These are phyloP conservation scores for Ferdinandea cuprea DNA, from an alignment of 2,888 invertebrate genomes.

Conservation along the genomic window DNA sequence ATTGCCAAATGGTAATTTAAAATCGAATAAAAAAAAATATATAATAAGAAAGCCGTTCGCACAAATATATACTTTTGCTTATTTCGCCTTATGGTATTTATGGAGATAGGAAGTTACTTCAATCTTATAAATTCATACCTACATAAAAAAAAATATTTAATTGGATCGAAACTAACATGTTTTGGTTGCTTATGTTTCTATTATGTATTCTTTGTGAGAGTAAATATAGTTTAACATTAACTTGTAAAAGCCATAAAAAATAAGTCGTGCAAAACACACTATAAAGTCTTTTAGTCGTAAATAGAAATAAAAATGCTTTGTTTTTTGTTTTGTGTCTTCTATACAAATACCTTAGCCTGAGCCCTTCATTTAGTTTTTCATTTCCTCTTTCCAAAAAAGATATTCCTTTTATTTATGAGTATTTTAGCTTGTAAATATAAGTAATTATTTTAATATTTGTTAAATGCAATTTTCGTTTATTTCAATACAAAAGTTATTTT, in stretches of 20 bases:
- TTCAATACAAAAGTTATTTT: conserved; percentile 3
- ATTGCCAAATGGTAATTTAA: conserved; percentile 12
- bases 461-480: conserved; percentile 65
- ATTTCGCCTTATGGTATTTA: conserved; percentile 26
- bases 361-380: conserved; percentile 19
- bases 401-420: conserved; percentile 3
- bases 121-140: background rate
- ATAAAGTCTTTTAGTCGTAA: conserved; percentile 17
- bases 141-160: background rate
- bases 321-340: conserved; percentile 25
- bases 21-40: background rate
- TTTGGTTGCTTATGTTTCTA: conserved; percentile 5
- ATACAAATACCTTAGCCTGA: background rate
- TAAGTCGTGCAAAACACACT: conserved; percentile 9
- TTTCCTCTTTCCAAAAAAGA: conserved; percentile 15
- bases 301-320: conserved; percentile 11
- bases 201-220: conserved; percentile 5
- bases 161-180: conserved; percentile 17
- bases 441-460: conserved; percentile 1
- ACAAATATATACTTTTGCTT: conserved; percentile 19
- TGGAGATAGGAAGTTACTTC: background rate
- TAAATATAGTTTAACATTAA: conserved; percentile 21
- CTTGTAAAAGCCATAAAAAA: conserved; percentile 23
- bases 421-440: conserved; percentile 41
- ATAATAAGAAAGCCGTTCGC: conserved; percentile 2